Base-by-base conservation (phyloP, 2,888 invertebrate species). In the Hyposoter didymator region DNA sequence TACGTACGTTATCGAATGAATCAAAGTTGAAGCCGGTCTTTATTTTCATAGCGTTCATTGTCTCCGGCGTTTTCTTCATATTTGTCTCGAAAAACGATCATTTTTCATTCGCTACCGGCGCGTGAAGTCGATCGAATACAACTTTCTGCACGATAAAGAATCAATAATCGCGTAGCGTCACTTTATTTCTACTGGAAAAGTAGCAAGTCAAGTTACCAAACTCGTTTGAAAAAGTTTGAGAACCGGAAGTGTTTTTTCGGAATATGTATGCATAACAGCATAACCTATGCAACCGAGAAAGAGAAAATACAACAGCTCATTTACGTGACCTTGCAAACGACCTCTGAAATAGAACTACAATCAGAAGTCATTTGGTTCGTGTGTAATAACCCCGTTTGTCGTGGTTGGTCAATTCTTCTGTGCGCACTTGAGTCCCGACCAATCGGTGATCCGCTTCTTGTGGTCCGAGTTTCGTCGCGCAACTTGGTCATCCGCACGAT, bases 301-400 rank as follows among this genome's bases (percentile, higher is more conserved):
- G 32, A 80, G 19, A 78, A 75, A 66, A 69, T 47, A 45, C 35
- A 47, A 62, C 47, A 43, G 12, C 22, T 49, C 17, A 19, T 75
- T 47, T 92, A 92, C 92, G 92, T 93, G 93, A 93, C 93, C 93
- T 93, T 93, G 91, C 86, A 86, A 90, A 93, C 92, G 93, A 93
- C 93, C 93, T 93, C 92, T 93, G 87, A 90, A 84, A 84, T 66
- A 78, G 78, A 82, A 79, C 67, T 74, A 73, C 74, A 70, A 82
- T 70, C 78, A 62, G 59, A 19, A 86, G 78, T 80, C 74, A 81
- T 84, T 47, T 69, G 67, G 72, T 76, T 73, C 64, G 52, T 79
- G 59, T 64, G 62, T 62, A 62, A 72, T 75, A 81, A 84, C 75
- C 72, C 55, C 76, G 82, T 69, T 67, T 85, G 59, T 79, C 72